Percentiles rank a stretch among this genome's conserved stretches.
Conservation (phyloP, 1,140 invertebrate species). For the Macrobrachium rosenbergii region DNA sequence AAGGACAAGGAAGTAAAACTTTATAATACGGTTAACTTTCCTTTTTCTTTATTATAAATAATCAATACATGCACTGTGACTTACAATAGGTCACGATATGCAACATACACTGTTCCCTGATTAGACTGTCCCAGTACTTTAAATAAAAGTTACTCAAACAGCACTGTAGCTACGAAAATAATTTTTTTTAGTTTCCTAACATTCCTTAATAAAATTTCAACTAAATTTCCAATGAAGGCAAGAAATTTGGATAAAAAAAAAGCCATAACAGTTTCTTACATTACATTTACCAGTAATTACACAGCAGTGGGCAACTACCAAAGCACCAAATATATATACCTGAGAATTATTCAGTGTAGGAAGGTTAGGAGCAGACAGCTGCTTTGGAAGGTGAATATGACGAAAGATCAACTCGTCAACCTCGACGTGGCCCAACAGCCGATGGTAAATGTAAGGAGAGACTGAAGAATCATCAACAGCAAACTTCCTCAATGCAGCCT, state of each 20-base stretch:
- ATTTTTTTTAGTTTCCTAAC: too few relatives aligned
- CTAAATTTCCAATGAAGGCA: too few relatives aligned
- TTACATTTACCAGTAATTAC: background rate
- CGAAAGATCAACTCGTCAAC: constrained; percentile 95
- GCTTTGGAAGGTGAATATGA: constrained; percentile 88
- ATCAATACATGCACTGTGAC: too few relatives aligned
- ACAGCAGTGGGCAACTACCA: background rate
- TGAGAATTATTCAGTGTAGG: constrained; percentile 98
- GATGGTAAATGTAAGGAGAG: constrained; percentile 97
- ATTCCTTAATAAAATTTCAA: too few relatives aligned
- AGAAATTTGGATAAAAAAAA: too few relatives aligned
- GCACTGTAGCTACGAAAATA: too few relatives aligned
- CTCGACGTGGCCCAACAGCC: constrained; percentile 91
- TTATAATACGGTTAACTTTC: background rate
- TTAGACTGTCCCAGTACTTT: too few relatives aligned
- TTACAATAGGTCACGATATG: too few relatives aligned
- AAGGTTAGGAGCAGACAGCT: constrained; percentile 96
- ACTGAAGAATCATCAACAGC: constrained; percentile 97
- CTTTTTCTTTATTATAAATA: background rate
- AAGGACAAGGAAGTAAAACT: too few relatives aligned
- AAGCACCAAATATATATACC: constrained; percentile 68
- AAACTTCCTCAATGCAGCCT: constrained; percentile 93
- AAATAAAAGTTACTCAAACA: too few relatives aligned
- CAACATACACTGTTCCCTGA: too few relatives aligned
- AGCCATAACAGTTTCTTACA: background rate